Evolutionary conservation across 2,113 vertebrate genomes (phyloP).

Genomic region (Zosterops lateralis): DNA sequence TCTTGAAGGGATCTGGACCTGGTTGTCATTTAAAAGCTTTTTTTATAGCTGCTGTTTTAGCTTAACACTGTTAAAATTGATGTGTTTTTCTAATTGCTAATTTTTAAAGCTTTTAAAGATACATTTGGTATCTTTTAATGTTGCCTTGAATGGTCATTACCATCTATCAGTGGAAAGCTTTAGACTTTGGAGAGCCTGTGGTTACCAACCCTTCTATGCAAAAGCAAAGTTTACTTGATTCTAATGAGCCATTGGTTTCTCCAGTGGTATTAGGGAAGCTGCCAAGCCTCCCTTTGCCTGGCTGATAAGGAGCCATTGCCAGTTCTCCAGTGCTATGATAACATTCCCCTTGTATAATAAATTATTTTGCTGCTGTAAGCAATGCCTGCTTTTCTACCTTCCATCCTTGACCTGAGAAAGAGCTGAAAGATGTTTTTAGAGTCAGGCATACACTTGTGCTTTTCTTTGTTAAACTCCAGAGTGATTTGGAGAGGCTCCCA

Average conservation of each 20-base stretch:
- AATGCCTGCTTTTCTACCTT: background rate
- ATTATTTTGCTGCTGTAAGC: background rate
- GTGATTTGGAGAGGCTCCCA: background rate
- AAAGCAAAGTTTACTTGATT: background rate
- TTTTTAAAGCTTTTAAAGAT: background rate
- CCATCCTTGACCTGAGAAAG: constrained; percentile 10
- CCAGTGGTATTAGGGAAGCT: background rate
- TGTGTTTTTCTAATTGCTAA: background rate
- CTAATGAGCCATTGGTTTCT: background rate
- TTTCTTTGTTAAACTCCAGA: constrained; percentile 20
- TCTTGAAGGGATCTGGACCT: background rate
- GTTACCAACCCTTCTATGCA: background rate
- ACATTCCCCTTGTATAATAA: background rate
- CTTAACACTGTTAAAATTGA: background rate
- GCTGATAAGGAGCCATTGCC: background rate
- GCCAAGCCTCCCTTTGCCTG: background rate
- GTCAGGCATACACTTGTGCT: background rate
- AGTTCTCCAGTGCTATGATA: background rate
- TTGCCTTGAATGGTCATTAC: background rate
- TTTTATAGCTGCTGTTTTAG: background rate
- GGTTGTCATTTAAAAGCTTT: background rate
- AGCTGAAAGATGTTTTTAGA: background rate
- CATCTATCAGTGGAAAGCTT: background rate
- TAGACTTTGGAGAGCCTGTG: background rate
- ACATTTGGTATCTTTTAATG: background rate